These are phyloP conservation scores for Physella acuta DNA, from an alignment of 1,140 invertebrate species.

Conservation along the genomic window DNA sequence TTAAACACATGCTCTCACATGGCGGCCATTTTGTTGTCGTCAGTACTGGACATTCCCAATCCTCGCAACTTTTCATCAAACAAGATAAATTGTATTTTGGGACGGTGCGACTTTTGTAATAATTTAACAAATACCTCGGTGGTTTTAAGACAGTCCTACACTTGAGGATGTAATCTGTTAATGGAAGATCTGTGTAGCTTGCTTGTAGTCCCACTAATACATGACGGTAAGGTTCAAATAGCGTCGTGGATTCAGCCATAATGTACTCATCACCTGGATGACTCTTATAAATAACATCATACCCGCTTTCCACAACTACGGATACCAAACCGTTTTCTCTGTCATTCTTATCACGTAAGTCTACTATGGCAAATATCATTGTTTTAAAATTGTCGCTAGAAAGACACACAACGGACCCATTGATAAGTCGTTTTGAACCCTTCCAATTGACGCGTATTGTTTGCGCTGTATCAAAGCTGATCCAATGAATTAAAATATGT, in stretches of 20 bases:
- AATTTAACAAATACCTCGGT: slow-evolving; percentile 41
- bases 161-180: slow-evolving; percentile 51
- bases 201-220: slow-evolving; percentile 58
- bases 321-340: slow-evolving; percentile 42
- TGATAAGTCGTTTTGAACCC: slow-evolving; percentile 68
- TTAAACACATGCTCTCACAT: slow-evolving; percentile 11
- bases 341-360: slow-evolving; percentile 62
- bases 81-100: slow-evolving; percentile 24
- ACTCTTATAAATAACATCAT: slow-evolving; percentile 11
- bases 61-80: background rate
- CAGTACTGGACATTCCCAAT: background rate
- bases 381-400: slow-evolving; percentile 70
- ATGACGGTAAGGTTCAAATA: slow-evolving; percentile 63
- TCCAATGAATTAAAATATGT: slow-evolving; percentile 35
- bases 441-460: slow-evolving; percentile 51
- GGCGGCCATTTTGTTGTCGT: slow-evolving; percentile 12
- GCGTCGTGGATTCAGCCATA: slow-evolving; percentile 63
- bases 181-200: slow-evolving; percentile 55
- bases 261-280: slow-evolving; percentile 36
- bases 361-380: slow-evolving; percentile 71
- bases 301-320: slow-evolving; percentile 55
- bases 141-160: slow-evolving; percentile 40
- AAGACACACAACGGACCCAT: slow-evolving; percentile 73
- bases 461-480: slow-evolving; percentile 45
- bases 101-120: background rate